Conservation (phyloP, 1,140 invertebrate genomes). For the Argopecten irradians region DNA sequence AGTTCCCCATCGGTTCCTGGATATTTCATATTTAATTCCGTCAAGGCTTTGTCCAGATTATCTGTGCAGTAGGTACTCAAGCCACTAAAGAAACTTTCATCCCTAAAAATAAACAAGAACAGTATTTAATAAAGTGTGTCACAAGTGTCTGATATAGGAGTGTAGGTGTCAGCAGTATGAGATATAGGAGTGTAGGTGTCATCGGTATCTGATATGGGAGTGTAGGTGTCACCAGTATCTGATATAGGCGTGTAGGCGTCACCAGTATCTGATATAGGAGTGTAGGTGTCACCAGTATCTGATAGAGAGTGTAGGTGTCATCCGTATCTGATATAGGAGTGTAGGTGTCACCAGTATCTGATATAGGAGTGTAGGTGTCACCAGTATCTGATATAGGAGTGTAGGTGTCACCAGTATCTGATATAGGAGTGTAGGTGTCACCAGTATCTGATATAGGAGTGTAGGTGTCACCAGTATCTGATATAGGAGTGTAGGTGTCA, state of each 20-base stretch:
- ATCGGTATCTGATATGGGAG: neutral
- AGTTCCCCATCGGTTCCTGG: conserved; percentile 66
- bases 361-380: neutral
- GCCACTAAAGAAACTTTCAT: conserved; percentile 61
- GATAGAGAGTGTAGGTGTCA: conserved; percentile 5
- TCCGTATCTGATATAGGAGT: conserved; percentile 6
- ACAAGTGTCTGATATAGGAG: neutral
- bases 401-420: neutral
- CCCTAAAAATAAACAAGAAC: conserved; percentile 55
- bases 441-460: neutral
- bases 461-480: conserved; percentile 4
- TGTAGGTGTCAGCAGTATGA: too few relatives aligned
- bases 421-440: neutral
- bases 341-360: conserved; percentile 12
- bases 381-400: conserved; percentile 15
- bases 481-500: neutral
- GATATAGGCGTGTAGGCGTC: neutral
- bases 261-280: neutral
- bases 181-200: neutral
- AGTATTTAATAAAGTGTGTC: neutral
- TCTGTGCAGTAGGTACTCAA: conserved; percentile 67
- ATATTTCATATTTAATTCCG: conserved; percentile 60
- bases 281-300: neutral
- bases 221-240: conserved; percentile 14
- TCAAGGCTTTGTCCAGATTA: conserved; percentile 59